Evolutionary conservation across 2,113 vertebrate genomes (phyloP).

Genomic region (Elanus axillaris): DNA sequence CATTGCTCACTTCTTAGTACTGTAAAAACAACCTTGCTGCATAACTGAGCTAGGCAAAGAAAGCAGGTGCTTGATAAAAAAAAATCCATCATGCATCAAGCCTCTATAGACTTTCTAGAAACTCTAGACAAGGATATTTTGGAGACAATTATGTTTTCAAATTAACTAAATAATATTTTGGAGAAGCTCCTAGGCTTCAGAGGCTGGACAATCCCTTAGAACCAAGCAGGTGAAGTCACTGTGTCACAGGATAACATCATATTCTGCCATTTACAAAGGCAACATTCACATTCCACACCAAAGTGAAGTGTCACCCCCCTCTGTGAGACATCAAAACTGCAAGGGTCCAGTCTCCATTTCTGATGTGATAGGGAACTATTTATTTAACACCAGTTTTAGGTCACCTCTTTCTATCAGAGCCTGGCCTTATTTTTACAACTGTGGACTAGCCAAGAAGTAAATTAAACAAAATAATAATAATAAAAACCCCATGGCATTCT

Average conservation of each 20-base stretch:
- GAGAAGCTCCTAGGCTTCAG: background rate
- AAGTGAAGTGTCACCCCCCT: background rate
- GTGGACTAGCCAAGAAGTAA: background rate
- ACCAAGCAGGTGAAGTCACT: background rate
- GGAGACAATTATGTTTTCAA: background rate
- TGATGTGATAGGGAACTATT: background rate
- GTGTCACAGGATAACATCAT: background rate
- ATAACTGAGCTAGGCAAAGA: constrained; percentile 62
- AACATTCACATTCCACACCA: background rate
- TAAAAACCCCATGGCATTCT: background rate
- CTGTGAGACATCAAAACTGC: background rate
- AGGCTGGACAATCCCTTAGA: background rate
- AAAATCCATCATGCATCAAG: background rate
- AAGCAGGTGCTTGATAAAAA: constrained; percentile 55
- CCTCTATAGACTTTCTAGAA: constrained; percentile 18
- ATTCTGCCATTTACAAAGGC: background rate
- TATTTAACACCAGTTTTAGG: background rate
- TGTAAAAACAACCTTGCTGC: constrained; percentile 35
- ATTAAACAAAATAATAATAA: background rate
- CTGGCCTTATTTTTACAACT: background rate
- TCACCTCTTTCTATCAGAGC: background rate
- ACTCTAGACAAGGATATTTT: background rate
- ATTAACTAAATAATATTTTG: background rate
- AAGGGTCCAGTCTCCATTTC: background rate
- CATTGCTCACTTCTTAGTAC: constrained; percentile 59